Conservation (phyloP, 2,797 vertebrate species). For the Spinus pinus region DNA sequence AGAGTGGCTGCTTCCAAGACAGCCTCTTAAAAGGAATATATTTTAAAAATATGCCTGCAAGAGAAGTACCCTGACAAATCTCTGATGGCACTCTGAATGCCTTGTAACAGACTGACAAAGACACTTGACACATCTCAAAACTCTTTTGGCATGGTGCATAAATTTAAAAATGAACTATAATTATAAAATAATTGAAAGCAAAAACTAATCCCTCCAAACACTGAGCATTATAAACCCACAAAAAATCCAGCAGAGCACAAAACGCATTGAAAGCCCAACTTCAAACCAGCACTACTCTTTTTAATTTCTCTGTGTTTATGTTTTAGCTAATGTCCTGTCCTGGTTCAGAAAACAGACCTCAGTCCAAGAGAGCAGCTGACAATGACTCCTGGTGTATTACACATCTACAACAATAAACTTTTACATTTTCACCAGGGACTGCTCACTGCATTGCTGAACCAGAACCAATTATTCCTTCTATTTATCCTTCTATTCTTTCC, state of each 20-base stretch:
- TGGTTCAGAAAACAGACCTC: conserved; percentile 34
- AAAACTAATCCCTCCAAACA: not conserved
- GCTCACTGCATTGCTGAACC: not conserved
- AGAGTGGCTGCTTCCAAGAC: conserved; percentile 51
- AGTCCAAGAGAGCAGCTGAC: conserved; percentile 30
- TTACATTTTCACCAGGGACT: not conserved
- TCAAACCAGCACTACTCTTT: not conserved
- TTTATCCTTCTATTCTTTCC: not conserved
- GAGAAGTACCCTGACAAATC: conserved; percentile 17
- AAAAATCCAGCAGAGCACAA: not conserved
- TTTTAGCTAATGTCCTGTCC: conserved; percentile 41
- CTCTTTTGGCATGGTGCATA: not conserved
- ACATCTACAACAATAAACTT: conserved; percentile 26
- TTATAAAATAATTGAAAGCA: conserved; percentile 8
- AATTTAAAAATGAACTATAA: not conserved
- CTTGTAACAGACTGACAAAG: not conserved
- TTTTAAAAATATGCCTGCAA: not conserved
- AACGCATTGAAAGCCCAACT: not conserved
- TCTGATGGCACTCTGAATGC: not conserved
- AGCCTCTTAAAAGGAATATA: conserved; percentile 48
- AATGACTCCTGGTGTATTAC: conserved; percentile 34
- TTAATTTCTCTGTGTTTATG: conserved; percentile 33
- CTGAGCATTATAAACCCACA: not conserved
- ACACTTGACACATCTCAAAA: not conserved
- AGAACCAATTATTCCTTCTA: conserved; percentile 29